phyloP scores from a whole-genome alignment of 2,113 vertebrate species.

The Hippocampus abdominalis region DNA sequence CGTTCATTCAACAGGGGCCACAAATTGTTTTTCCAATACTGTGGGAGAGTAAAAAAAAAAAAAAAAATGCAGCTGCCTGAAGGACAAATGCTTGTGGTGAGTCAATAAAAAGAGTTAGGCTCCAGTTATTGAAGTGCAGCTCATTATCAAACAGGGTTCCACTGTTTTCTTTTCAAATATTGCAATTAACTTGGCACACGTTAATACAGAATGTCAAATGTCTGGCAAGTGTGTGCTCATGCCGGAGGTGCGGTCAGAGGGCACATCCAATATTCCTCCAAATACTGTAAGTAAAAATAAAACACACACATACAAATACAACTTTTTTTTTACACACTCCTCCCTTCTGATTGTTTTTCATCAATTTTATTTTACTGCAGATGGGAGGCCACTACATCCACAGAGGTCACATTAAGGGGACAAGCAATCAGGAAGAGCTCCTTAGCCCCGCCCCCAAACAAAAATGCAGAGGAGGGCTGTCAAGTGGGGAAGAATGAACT shows the following conservation, averaged over 20 bases:
- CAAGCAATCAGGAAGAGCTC: conserved; percentile 19
- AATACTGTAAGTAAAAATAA: neutral
- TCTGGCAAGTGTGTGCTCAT: conserved; percentile 31
- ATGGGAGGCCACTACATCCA: conserved; percentile 22
- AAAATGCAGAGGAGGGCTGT: conserved; percentile 16
- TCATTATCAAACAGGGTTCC: conserved; percentile 38
- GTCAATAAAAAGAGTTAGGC: conserved; percentile 26
- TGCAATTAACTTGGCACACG: conserved; percentile 17
- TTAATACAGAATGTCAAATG: conserved; percentile 12
- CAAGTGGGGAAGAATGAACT: conserved; percentile 1
- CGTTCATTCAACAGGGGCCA: neutral
- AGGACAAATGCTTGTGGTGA: neutral
- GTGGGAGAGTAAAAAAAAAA: neutral
- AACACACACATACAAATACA: neutral
- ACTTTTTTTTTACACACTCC: neutral
- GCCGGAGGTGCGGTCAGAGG: conserved; percentile 15
- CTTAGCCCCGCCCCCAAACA: conserved; percentile 24
- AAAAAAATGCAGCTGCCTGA: conserved; percentile 5
- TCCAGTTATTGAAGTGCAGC: conserved; percentile 17
- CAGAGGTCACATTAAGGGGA: conserved; percentile 10
- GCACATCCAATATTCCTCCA: conserved; percentile 4
- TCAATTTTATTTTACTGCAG: conserved; percentile 7
- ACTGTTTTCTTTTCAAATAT: conserved; percentile 33
- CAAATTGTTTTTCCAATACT: conserved; percentile 35
- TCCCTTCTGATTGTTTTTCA: conserved; percentile 2